These are phyloP conservation scores for Coenonympha arcania DNA, from an alignment of 2,888 invertebrate genomes.

Conservation along the genomic window DNA sequence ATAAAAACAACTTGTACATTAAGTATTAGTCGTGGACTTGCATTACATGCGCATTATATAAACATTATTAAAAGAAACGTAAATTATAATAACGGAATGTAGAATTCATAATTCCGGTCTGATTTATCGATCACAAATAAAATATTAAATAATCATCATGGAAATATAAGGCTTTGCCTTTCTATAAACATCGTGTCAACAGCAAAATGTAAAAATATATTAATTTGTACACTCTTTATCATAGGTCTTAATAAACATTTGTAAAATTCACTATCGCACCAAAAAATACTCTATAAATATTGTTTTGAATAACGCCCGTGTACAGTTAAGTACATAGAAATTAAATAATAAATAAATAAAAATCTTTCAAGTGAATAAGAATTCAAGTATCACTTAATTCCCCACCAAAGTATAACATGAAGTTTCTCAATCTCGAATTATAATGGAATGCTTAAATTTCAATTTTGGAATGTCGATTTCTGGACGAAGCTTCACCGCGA, in stretches of 20 bases:
- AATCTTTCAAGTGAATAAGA: slow-evolving; percentile 44
- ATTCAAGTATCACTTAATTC: slow-evolving; percentile 57
- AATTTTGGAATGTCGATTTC: slow-evolving; percentile 39
- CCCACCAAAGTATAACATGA: slow-evolving; percentile 53
- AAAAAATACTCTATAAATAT: slow-evolving; percentile 67
- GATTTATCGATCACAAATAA: slow-evolving; percentile 66
- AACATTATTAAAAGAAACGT: slow-evolving; percentile 39
- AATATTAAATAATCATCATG: slow-evolving; percentile 67
- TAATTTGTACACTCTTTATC: slow-evolving; percentile 71
- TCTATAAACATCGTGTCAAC: slow-evolving; percentile 57
- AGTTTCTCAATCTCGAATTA: slow-evolving; percentile 41
- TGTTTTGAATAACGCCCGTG: slow-evolving; percentile 52
- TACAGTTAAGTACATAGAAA: slow-evolving; percentile 59
- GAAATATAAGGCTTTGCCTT: slow-evolving; percentile 67
- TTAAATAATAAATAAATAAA: slow-evolving; percentile 52
- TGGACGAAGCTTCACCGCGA: slow-evolving; percentile 33
- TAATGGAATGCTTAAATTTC: slow-evolving; percentile 47
- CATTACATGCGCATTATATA: slow-evolving; percentile 65
- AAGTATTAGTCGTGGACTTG: slow-evolving; percentile 72
- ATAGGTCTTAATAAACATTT: slow-evolving; percentile 65
- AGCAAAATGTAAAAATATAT: slow-evolving; percentile 73
- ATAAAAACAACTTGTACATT: slow-evolving; percentile 41
- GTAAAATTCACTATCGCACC: slow-evolving; percentile 73
- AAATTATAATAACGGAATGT: slow-evolving; percentile 65
- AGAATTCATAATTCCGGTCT: slow-evolving; percentile 71